A percentile compares a stretch with the other conserved stretches of the same genome.
Evolutionary conservation across 64 coral and sea anemone species (phyloP).

Genomic region (Exaiptasia diaphana): DNA sequence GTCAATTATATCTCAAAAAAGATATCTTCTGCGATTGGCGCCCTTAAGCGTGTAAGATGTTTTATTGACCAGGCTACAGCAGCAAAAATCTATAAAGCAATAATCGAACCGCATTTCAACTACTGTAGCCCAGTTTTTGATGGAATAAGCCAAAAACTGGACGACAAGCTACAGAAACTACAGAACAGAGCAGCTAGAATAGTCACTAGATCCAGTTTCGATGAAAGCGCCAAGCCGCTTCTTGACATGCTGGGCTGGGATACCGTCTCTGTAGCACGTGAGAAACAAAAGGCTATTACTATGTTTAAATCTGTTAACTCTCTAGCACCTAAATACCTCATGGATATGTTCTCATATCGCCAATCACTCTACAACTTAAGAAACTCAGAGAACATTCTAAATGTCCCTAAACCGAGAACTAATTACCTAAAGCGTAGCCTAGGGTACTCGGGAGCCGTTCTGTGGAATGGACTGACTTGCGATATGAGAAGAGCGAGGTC

Average conservation of each 20-base stretch:
- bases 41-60: background rate
- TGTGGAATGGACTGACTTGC: conserved; percentile 32
- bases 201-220: conserved; percentile 12
- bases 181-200: conserved; percentile 61
- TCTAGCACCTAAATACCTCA: background rate
- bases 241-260: conserved; percentile 16
- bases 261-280: background rate
- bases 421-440: conserved; percentile 12
- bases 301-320: conserved; percentile 33
- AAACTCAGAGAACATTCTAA: background rate
- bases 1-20: conserved; percentile 24
- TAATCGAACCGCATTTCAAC: conserved; percentile 42
- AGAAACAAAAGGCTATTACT: conserved; percentile 22
- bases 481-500: no score
- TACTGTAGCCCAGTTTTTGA: conserved; percentile 51
- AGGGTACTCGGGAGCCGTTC: background rate
- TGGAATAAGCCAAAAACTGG: conserved; percentile 10
- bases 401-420: conserved; percentile 5
- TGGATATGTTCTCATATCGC: background rate
- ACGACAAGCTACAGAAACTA: conserved; percentile 50
- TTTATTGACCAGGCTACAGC: conserved; percentile 14
- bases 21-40: conserved; percentile 13
- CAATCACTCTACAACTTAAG: background rate
- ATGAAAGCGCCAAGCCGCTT: background rate
- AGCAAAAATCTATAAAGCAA: conserved; percentile 44